A percentile compares a stretch with the other conserved stretches of the same genome.
Evolutionary conservation across 2,888 invertebrate genomes (phyloP).

Genomic region (Stenurella melanura): DNA sequence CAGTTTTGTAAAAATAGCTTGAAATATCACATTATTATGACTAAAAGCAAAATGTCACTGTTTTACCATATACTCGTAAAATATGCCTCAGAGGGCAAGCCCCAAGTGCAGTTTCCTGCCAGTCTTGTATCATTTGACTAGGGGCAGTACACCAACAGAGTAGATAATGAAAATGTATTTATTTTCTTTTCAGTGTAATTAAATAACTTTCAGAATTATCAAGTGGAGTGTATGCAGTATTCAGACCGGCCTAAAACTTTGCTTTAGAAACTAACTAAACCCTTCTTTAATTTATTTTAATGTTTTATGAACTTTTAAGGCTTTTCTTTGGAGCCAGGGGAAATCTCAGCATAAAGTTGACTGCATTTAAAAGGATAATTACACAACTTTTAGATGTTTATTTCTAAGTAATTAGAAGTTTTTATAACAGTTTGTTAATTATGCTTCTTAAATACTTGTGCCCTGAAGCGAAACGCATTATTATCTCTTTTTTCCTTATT

Average conservation of each 20-base stretch:
- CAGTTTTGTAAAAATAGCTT: too few relatives aligned
- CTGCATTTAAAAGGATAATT: constrained; percentile 19
- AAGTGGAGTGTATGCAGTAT: not conserved
- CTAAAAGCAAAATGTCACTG: too few relatives aligned
- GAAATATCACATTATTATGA: too few relatives aligned
- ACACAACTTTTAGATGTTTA: not conserved
- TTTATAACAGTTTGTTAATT: too few relatives aligned
- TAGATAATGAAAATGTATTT: not conserved
- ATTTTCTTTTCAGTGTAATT: not conserved
- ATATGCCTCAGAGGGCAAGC: too few relatives aligned
- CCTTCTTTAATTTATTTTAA: constrained; percentile 26
- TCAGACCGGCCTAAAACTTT: not conserved
- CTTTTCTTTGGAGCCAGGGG: not conserved
- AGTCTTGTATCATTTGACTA: too few relatives aligned
- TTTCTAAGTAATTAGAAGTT: not conserved
- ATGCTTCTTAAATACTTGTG: too few relatives aligned
- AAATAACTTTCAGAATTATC: constrained; percentile 8
- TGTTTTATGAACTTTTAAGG: constrained; percentile 22
- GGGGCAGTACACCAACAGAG: too few relatives aligned
- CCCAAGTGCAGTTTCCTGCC: too few relatives aligned
- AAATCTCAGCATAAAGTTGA: not conserved
- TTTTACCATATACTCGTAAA: too few relatives aligned
- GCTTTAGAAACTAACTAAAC: not conserved
- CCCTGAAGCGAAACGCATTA: too few relatives aligned
- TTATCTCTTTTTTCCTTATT: too few relatives aligned